Evolutionary conservation across 2,888 invertebrate species (phyloP).

Genomic region (Drosophila nr. fundita): DNA sequence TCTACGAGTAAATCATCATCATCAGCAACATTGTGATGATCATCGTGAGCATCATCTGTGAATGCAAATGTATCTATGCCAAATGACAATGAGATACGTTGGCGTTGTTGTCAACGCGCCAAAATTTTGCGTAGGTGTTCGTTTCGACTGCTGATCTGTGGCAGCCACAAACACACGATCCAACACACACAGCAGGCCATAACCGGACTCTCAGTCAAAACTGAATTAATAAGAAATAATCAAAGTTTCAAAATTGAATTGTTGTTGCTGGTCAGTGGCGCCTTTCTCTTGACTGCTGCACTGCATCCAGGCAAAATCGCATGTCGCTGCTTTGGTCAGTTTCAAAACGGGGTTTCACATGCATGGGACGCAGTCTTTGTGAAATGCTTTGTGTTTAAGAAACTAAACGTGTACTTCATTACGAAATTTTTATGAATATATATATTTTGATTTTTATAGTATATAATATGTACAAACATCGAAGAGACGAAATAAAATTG

Average conservation of each 20-base stretch:
- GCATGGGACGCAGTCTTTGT: not conserved
- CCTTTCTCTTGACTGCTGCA: conserved; percentile 40
- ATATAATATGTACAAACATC: not conserved
- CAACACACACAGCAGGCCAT: not conserved
- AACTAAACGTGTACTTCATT: not conserved
- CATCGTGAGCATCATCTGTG: conserved; percentile 10
- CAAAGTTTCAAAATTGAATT: conserved; percentile 28
- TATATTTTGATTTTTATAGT: not conserved
- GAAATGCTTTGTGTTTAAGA: conserved; percentile 14
- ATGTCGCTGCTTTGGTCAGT: conserved; percentile 4
- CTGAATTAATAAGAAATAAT: conserved; percentile 49
- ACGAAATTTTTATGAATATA: not conserved
- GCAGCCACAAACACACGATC: conserved; percentile 3
- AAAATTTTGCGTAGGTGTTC: conserved; percentile 45
- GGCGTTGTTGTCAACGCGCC: conserved; percentile 50
- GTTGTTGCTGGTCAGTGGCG: conserved; percentile 7
- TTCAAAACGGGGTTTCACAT: not conserved
- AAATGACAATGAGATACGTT: conserved; percentile 65
- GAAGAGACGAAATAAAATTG: conserved; percentile 1
- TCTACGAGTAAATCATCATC: conserved; percentile 55
- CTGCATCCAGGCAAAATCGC: conserved; percentile 22
- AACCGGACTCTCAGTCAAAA: conserved; percentile 41
- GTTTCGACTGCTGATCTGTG: conserved; percentile 32
- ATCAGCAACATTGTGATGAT: conserved; percentile 18
- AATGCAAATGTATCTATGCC: conserved; percentile 54